Percentiles rank a stretch among this genome's conserved stretches.
These are phyloP conservation scores for Acomys russatus DNA, from an alignment of 2,797 vertebrate genomes.

Conservation along the genomic window DNA sequence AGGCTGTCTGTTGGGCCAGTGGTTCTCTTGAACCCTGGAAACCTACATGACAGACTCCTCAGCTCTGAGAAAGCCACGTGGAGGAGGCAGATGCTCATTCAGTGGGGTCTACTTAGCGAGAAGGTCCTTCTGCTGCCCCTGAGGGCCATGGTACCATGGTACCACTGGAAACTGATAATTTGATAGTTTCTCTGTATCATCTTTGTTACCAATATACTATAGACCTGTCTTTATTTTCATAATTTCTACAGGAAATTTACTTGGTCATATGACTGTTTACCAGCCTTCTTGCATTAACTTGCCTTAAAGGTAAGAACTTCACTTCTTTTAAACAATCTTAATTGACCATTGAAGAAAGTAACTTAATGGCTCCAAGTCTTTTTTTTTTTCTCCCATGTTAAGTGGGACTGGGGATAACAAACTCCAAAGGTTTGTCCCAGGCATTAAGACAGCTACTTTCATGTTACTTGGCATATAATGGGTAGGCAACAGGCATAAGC, in stretches of 20 bases:
- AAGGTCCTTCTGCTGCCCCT: background rate
- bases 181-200: background rate
- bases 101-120: background rate
- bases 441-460: background rate
- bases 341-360: conserved; percentile 15
- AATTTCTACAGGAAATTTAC: background rate
- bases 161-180: background rate
- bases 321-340: conserved; percentile 30
- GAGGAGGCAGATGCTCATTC: background rate
- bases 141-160: background rate
- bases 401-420: background rate
- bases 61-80: background rate
- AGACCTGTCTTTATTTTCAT: background rate
- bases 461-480: background rate
- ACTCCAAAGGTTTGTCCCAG: background rate
- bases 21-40: background rate
- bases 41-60: background rate
- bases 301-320: conserved; percentile 35
- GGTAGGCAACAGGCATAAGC: background rate
- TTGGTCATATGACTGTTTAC: background rate
- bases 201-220: background rate
- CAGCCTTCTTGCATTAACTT: background rate
- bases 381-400: conserved; percentile 23
- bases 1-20: background rate
- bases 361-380: conserved; percentile 13